phyloP scores from a whole-genome alignment of 1,140 invertebrate species.

The Drosophila rhopaloa region DNA sequence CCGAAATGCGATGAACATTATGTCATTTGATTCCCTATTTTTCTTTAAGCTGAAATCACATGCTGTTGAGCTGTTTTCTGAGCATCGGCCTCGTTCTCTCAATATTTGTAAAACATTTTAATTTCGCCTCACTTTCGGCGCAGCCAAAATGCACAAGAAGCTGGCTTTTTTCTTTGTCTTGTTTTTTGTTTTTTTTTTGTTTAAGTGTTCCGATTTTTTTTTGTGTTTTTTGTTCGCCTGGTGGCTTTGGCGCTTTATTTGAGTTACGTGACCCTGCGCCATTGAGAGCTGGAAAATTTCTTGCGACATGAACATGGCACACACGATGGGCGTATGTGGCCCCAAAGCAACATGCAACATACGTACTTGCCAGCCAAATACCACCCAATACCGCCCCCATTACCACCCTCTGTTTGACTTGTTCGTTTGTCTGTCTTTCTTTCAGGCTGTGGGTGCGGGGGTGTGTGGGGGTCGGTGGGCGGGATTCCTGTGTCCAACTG shows the following conservation, averaged over 20 bases:
- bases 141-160: slow-evolving; percentile 28
- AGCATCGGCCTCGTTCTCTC: slow-evolving; percentile 6
- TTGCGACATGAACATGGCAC: slow-evolving; percentile 77
- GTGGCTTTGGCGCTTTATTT: slow-evolving; percentile 74
- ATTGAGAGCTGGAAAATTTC: slow-evolving; percentile 73
- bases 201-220: slow-evolving; percentile 20
- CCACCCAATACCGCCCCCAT: slow-evolving; percentile 25
- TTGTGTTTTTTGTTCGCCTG: slow-evolving; percentile 27
- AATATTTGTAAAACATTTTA: slow-evolving; percentile 50
- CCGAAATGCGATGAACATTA: no score
- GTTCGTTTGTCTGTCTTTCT: slow-evolving; percentile 43
- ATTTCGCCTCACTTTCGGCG: slow-evolving; percentile 28
- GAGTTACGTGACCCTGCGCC: slow-evolving; percentile 80
- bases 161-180: slow-evolving; percentile 14
- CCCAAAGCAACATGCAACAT: slow-evolving; percentile 49
- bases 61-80: not conserved
- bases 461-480: slow-evolving; percentile 14
- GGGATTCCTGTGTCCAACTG: slow-evolving; percentile 56
- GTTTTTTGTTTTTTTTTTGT: slow-evolving; percentile 17
- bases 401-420: slow-evolving; percentile 43
- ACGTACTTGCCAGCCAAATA: slow-evolving; percentile 32
- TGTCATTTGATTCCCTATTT: not conserved
- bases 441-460: slow-evolving; percentile 23
- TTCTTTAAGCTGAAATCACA: no score
- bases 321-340: slow-evolving; percentile 30